phyloP scores from a whole-genome alignment of 2,113 vertebrate species.

The Heterotis niloticus region DNA sequence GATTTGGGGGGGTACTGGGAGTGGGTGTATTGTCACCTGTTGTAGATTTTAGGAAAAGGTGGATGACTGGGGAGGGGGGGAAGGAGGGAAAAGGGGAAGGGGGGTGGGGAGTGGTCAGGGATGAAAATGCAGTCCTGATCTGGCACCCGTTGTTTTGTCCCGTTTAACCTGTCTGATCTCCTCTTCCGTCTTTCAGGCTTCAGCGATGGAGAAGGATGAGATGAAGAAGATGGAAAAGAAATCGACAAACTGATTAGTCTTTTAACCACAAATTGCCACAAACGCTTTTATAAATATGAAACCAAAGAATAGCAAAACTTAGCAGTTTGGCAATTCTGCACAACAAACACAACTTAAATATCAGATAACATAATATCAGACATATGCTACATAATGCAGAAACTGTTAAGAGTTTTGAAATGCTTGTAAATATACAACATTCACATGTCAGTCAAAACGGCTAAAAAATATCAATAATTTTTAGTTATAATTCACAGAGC shows the following conservation, averaged over 20 bases:
- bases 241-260: background rate
- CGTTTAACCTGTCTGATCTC: constrained; percentile 55
- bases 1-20: constrained; percentile 37
- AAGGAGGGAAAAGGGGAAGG: constrained; percentile 38
- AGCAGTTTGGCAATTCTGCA: constrained; percentile 1
- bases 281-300: constrained; percentile 25
- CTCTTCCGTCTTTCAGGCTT: constrained; percentile 63
- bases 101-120: constrained; percentile 45
- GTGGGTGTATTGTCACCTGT: constrained; percentile 38
- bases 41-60: constrained; percentile 43
- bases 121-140: constrained; percentile 51
- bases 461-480: too few species aligned
- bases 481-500: background rate
- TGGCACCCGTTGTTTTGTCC: constrained; percentile 44
- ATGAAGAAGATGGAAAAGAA: background rate
- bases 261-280: background rate
- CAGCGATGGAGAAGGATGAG: constrained; percentile 31
- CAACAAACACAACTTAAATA: too few species aligned
- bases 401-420: too few species aligned
- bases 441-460: too few species aligned
- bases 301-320: constrained; percentile 29
- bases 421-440: too few species aligned
- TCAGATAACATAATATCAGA: too few species aligned
- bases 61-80: background rate
- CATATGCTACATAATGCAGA: too few species aligned